Base-by-base conservation (phyloP, 2,113 vertebrate genomes). In the Cercopithecus mona region DNA sequence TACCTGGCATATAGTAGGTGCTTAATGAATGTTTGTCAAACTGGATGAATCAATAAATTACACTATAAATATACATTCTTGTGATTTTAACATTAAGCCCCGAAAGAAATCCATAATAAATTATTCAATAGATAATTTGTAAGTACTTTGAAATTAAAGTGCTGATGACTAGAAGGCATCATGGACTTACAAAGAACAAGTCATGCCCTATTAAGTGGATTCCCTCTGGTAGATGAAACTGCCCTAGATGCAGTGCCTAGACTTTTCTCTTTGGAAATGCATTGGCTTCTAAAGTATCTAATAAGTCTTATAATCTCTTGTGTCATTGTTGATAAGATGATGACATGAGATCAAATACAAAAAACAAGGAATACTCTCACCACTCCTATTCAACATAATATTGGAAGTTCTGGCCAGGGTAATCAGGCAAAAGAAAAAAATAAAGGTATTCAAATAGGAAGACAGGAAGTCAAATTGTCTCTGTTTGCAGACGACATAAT, bases 81-180 rank as follows among this genome's bases (percentile, higher is more conserved):
- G 13, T 66, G 38, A 97, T 83, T 75, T 94, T 89, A 73, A 83
- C 48, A 76, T 66, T 68, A 48, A 90, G 2, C 14, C 9, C 45
- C 86, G 8, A 7, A 92, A 94, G 13, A 91, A 79, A 95, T 93
- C 20, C 4, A 66, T 12, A 92, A 88, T 88, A 79, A 91, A 83
- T 92, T 95, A 88, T 95, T 95, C 40, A 96, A 22, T 52, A 81
- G n/a, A 48, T 72, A 59, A 73, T 85, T 95, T 83, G 20, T 83
- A 87, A 57, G 52, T 23, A 94, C 48, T 94, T 95, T 72, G 81
- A 85, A 97, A 96, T 88, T 93, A 84, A 96, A 93, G 52, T 96
- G 27, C 9, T 73, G 45, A 61, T 95, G 88, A 92, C n/a, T 50
- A 80, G 35, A 90, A 81, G 43, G 23, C 32, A 45, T 73, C n/a